Percentiles rank a stretch among this genome's conserved stretches.
Evolutionary conservation across 2,113 vertebrate species (phyloP).

Genomic region (Tenebrosternarchus preto): DNA sequence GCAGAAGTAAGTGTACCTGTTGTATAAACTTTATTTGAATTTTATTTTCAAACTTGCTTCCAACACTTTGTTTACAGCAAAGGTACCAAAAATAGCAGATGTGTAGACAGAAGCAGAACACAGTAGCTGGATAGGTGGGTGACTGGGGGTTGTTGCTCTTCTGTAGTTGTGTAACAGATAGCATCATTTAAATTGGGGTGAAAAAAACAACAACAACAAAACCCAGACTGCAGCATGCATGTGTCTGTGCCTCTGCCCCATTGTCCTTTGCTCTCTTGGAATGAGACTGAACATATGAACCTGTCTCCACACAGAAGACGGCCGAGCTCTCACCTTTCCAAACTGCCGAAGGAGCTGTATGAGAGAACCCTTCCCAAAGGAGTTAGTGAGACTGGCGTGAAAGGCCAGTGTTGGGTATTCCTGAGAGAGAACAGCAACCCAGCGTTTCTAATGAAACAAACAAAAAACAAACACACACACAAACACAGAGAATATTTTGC

Average conservation of each 20-base stretch:
- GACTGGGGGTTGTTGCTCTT: not conserved
- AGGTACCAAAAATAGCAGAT: slow-evolving; percentile 44
- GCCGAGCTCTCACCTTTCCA: slow-evolving; percentile 84
- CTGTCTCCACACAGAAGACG: not conserved
- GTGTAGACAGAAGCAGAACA: slow-evolving; percentile 25
- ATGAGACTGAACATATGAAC: not conserved
- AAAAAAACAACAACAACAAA: slow-evolving; percentile 7
- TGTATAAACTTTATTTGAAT: slow-evolving; percentile 51
- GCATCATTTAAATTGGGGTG: no score
- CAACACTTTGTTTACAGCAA: slow-evolving; percentile 42
- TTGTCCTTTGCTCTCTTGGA: not conserved
- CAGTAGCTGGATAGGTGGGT: slow-evolving; percentile 13
- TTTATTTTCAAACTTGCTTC: slow-evolving; percentile 46
- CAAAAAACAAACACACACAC: slow-evolving; percentile 11
- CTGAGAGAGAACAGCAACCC: slow-evolving; percentile 91
- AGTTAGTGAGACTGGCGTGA: slow-evolving; percentile 96
- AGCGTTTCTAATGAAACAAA: slow-evolving; percentile 87
- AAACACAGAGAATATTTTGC: slow-evolving; percentile 5
- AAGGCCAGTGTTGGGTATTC: slow-evolving; percentile 95
- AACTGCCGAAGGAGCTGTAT: slow-evolving; percentile 97
- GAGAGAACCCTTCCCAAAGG: slow-evolving; percentile 96
- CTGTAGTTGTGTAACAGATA: not conserved
- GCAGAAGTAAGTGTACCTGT: not conserved
- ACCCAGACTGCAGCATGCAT: not conserved
- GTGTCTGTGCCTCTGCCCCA: not conserved